phyloP scores from a whole-genome alignment of 2,113 vertebrate species.

The Abramis brama region DNA sequence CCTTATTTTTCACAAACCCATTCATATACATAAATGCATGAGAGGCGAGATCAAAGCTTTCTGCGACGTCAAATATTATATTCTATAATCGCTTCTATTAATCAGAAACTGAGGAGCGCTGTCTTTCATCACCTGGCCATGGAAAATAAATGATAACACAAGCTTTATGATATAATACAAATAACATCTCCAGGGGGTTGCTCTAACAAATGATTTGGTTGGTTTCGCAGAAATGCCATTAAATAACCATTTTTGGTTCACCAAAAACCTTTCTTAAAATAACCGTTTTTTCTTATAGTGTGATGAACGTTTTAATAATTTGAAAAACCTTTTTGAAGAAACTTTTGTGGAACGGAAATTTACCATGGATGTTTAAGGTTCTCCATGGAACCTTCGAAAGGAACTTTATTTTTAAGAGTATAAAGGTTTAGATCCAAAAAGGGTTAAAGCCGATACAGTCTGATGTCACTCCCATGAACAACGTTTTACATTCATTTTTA shows the following conservation, averaged over 20 bases:
- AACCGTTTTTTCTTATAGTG: no score
- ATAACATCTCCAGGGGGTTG: background rate
- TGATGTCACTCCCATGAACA: background rate
- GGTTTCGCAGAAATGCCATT: no score
- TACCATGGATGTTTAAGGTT: no score
- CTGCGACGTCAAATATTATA: background rate
- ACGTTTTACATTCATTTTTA: background rate
- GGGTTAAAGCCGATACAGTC: background rate
- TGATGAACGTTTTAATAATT: no score
- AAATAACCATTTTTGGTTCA: no score
- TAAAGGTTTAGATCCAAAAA: background rate
- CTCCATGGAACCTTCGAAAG: no score
- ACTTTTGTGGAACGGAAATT: no score
- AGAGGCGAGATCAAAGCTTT: slow-evolving; percentile 16
- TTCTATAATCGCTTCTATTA: background rate
- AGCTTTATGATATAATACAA: background rate
- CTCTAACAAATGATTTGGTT: background rate
- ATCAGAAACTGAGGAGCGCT: background rate
- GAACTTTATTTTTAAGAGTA: no score
- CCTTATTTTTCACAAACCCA: slow-evolving; percentile 34
- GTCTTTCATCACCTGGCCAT: background rate
- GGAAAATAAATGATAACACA: background rate
- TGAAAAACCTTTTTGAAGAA: no score
- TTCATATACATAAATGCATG: slow-evolving; percentile 14
- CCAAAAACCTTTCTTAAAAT: no score